Conservation (phyloP, 2,113 vertebrate genomes). For the human region GRCh38 chr3:30357001-30357500, state of each 20-base stretch:
- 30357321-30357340: conserved; percentile 82
- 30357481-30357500: background rate
- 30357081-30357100: background rate
- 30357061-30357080: rapidly evolving
- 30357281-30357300: conserved; percentile 78
- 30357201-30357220: conserved; percentile 56
- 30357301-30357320: conserved; percentile 81
- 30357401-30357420: conserved; percentile 49
- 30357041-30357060: background rate
- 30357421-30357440: conserved; percentile 49
- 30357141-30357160: background rate
- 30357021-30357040: background rate
- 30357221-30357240: conserved; percentile 79
- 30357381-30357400: conserved; percentile 43
- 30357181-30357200: conserved; percentile 28
- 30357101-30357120: background rate
- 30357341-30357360: conserved; percentile 79
- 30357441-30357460: background rate
- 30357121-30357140: background rate
- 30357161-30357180: background rate
- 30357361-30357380: conserved; percentile 61
- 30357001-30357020: background rate
- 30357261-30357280: conserved; percentile 82
- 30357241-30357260: conserved; percentile 78
- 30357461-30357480: background rate